These are phyloP conservation scores for Argynnis bischoffii DNA, from an alignment of 2,888 invertebrate species.

Conservation along the genomic window DNA sequence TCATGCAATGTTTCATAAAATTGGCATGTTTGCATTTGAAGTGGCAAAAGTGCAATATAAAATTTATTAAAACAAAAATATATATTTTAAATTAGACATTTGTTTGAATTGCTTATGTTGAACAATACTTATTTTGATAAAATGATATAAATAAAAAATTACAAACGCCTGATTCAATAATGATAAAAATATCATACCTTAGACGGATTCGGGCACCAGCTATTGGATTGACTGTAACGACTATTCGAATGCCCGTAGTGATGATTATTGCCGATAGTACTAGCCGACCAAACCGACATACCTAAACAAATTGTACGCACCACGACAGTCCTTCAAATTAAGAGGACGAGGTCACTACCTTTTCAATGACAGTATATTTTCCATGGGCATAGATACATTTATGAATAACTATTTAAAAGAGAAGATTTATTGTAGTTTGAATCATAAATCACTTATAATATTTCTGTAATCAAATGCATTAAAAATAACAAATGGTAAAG, in stretches of 20 bases:
- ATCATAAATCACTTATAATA: constrained; percentile 3
- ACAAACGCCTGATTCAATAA: not conserved
- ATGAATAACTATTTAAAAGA: not conserved
- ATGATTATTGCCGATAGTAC: constrained; percentile 82
- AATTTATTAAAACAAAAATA: constrained; percentile 7
- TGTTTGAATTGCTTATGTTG: not conserved
- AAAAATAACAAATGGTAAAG: constrained; percentile 25
- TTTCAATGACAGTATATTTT: constrained; percentile 32
- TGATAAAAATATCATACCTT: constrained; percentile 64
- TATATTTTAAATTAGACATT: not conserved
- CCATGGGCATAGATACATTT: constrained; percentile 32
- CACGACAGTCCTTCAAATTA: constrained; percentile 70
- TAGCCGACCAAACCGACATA: constrained; percentile 89
- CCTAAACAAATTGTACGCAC: constrained; percentile 65
- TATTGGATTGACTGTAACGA: constrained; percentile 71
- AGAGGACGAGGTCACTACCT: constrained; percentile 67
- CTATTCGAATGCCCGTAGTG: constrained; percentile 68
- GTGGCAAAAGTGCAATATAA: constrained; percentile 8
- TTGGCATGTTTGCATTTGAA: constrained; percentile 1
- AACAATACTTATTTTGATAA: no score
- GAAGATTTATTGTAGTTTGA: not conserved
- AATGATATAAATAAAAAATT: not conserved
- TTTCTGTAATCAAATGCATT: constrained; percentile 18
- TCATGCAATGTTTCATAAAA: constrained; percentile 10
- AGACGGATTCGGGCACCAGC: constrained; percentile 75